Base-by-base conservation (phyloP, 2,113 vertebrate genomes). In the Thinocorus orbignyianus region DNA sequence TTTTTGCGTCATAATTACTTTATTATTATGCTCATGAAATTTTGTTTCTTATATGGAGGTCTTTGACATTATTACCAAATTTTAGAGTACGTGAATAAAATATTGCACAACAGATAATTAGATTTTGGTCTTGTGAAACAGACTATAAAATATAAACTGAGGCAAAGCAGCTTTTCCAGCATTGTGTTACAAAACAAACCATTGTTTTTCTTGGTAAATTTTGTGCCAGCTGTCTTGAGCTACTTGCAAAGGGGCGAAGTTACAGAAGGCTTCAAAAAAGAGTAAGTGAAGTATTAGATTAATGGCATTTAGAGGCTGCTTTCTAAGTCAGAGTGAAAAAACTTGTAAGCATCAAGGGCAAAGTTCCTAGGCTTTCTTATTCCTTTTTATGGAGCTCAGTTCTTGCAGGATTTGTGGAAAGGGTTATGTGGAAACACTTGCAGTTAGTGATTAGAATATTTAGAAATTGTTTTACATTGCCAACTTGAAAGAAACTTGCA, bases 201-300 rank as follows among this genome's bases (percentile, higher is more conserved):
- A 33, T 80, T 93, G 85, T 92, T 93, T 79, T 82, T 69, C 79
- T 76, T 72, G 37, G 66, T 88, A 86, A 93, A 61, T 88, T 90
- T 86, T 52, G 17, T 88, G 66, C 85, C 88, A 77, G 52, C 35
- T 88, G 18, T 82, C 54, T 57, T 0, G 8, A 81, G 24, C 54
- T 79, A 35, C 52, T 88, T 94, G 35, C 0, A 0, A 90, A 61
- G 52, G 48, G 68, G 12, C 15, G 9, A 82, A 72, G 74, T 64
- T 86, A 64, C 46, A 70, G 42, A 39, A 76, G n/a, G 48, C 48
- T 79, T 92, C 70, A 55, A 62, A 93, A 69, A 73, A 81, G 71
- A 81, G 48, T 66, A 61, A 93, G 30, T 33, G 16, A 61, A 76
- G 15, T 78, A 65, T 86, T 93, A 86, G 61, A 61, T 84, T 79